Evolutionary conservation across 2,797 vertebrate species (phyloP).

Genomic region (Cottoperca gobio): DNA sequence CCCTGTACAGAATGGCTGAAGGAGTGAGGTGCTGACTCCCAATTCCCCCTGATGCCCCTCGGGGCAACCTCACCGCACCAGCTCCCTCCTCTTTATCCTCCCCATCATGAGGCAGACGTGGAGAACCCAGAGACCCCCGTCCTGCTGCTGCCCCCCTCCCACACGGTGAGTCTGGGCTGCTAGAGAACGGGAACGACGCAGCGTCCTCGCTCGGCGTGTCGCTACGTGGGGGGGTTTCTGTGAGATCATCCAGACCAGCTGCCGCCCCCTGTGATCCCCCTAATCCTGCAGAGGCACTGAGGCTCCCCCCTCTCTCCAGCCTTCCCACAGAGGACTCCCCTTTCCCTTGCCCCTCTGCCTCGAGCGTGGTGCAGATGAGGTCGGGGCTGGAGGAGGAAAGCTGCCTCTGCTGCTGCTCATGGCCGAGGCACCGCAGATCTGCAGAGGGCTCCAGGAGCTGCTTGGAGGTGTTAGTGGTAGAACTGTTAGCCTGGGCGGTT

Average conservation of each 20-base stretch:
- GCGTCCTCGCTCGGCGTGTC: constrained; percentile 90
- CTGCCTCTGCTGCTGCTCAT: constrained; percentile 88
- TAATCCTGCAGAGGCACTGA: constrained; percentile 79
- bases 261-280: constrained; percentile 71
- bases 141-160: constrained; percentile 80
- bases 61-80: constrained; percentile 77
- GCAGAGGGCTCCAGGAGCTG: constrained; percentile 83
- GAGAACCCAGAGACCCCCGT: constrained; percentile 81
- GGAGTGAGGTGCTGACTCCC: constrained; percentile 90
- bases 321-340: constrained; percentile 72
- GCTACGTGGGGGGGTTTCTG: constrained; percentile 84
- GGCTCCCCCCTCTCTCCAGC: constrained; percentile 80
- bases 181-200: constrained; percentile 88
- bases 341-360: constrained; percentile 79
- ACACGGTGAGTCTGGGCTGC: constrained; percentile 90
- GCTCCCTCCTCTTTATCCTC: constrained; percentile 86
- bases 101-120: constrained; percentile 81
- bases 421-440: constrained; percentile 83
- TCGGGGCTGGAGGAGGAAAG: constrained; percentile 92
- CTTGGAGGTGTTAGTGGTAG: constrained; percentile 72
- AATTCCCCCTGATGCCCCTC: constrained; percentile 80
- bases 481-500: constrained; percentile 66
- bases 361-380: constrained; percentile 89
- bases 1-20: constrained; percentile 91
- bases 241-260: constrained; percentile 81